Base-by-base conservation (phyloP, 1,140 invertebrate genomes). In the Vanessa tameamea region DNA sequence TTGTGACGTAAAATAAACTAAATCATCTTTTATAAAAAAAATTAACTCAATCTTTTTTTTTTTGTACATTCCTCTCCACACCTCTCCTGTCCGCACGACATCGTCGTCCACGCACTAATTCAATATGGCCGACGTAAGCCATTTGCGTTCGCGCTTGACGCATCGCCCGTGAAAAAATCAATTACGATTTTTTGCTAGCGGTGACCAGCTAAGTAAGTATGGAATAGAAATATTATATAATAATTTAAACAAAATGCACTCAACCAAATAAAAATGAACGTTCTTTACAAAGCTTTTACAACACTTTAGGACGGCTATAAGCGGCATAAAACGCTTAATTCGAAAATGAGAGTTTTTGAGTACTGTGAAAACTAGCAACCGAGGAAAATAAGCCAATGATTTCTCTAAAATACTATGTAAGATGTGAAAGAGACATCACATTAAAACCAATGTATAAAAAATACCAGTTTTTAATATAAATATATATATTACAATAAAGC, bases 71-170 rank as follows among this genome's bases (percentile, higher is more conserved):
- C 78, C 9, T 57, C 80, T 87, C 85, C 79, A 82, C 61, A 13
- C 26, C 15, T 55, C 23, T 43, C 8, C 61, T 79, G 80, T 82
- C 23, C 82, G 73, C 66, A 74, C 78, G 81, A 80, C 80, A 77
- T 57, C 78, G 83, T 83, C 84, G 85, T 89, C 87, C 87, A 90
- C 90, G 90, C 88, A 90, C 88, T 92, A 92, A 92, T 92, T 90
- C 88, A 92, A 92, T 92, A 92, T 89, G 83, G 87, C 86, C 87
- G 86, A 89, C 86, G 88, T 88, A 88, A 89, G 89, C 88, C 90
- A 92, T 90, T 90, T 92, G 84, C 87, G 85, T 84, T 85, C 84
- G 82, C 86, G 86, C 86, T 92, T 90, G 87, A 90, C 88, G 87
- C 87, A 87, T 87, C 82, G 85, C 85, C 84, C 86, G 87, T 88